Evolutionary conservation across 2,113 vertebrate genomes (phyloP), one percentile per base, ranked within the genome.

Genomic region (Podilymbus podiceps): DNA sequence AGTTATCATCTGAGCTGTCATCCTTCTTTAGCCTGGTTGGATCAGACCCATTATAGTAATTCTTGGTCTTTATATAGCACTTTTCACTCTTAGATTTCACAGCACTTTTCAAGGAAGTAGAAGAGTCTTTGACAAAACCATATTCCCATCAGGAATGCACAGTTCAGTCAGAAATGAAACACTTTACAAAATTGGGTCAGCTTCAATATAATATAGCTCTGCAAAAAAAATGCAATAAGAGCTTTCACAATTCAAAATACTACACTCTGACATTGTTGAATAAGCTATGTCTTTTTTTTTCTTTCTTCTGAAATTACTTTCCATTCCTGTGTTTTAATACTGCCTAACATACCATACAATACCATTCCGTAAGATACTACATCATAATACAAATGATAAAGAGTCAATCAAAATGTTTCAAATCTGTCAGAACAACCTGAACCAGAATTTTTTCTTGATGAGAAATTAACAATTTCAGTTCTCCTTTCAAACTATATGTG

Each of bases 381-480:
- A 85, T 88, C 63, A 85, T 69, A 90, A 84, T 88, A 79, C 23
- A 86, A 88, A 93, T 80, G 75, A 86, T 88, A 82, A 95, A 94
- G 91, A 89, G 38, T 92, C 85, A 92, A 90, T 94, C 88, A 62
- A 88, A 95, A 95, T 80, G 42, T 94, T 96, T 90, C 71, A 93
- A 82, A 77, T 66, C 30, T 74, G 33, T 88, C 0, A 0, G 86
- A 91, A 73, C 0, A 2, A 69, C 83, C 71, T 38, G 92, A 90
- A 88, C 19, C 53, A 92, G 46, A 58, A 28, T 50, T 85, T 92
- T 83, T 80, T 88, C 75, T 76, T 84, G 55, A 83, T 77, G 85
- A 95, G 85, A 90, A 90, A 96, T 95, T 96, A 96, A 93, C 55
- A 95, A 86, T 95, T 95, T 92, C 53, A 80, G 35, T 86, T 93